Conservation (phyloP, 64 coral and sea anemone species). For the Porites lutea region DNA sequence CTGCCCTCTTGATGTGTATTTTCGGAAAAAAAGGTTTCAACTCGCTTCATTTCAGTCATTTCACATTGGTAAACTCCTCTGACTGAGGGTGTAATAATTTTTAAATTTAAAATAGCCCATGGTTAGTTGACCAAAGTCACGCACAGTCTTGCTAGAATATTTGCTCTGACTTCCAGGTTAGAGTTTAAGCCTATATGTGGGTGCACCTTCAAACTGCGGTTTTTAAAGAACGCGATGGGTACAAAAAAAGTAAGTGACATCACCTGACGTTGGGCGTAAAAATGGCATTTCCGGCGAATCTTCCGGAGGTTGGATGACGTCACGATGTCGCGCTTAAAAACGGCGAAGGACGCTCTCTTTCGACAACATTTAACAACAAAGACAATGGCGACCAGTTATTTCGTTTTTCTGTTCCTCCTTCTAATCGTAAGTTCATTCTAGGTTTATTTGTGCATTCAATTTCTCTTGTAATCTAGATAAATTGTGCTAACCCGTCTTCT, state of each 20-base stretch:
- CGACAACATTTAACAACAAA: background rate
- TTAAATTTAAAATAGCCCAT: too few relatives aligned
- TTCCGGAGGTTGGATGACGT: background rate
- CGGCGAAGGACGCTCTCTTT: background rate
- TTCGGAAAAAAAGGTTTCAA: too few relatives aligned
- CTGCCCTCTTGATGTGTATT: too few relatives aligned
- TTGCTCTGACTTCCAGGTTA: background rate
- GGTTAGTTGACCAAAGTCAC: too few relatives aligned
- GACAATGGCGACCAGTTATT: background rate
- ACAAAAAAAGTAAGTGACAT: background rate
- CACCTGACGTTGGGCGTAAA: background rate
- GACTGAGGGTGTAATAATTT: too few relatives aligned
- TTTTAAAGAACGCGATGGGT: background rate
- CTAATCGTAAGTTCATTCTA: conserved; percentile 30
- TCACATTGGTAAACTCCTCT: too few relatives aligned
- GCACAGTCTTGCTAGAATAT: background rate
- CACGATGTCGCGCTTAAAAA: background rate
- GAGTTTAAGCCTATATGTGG: background rate
- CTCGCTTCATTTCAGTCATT: too few relatives aligned
- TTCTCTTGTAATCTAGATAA: background rate
- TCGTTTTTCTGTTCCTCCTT: background rate
- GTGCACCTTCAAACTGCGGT: background rate
- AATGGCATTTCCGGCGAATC: conserved; percentile 12
- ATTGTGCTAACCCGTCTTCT: background rate
- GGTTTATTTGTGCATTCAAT: background rate